Evolutionary conservation across 1,140 invertebrate species (phyloP).

Genomic region (Drosophila littoralis): DNA sequence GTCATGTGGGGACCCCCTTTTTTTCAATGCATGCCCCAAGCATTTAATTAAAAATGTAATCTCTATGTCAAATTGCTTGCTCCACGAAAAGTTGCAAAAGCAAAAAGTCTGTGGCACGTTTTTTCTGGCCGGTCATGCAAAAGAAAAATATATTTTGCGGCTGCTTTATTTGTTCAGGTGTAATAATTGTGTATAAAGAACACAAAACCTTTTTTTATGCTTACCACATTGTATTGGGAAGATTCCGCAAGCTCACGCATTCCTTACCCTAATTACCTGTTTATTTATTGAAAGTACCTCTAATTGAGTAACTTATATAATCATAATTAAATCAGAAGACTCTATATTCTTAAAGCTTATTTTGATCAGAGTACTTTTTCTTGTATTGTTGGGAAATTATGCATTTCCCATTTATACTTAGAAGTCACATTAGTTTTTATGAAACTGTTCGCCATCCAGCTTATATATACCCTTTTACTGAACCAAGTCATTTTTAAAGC

Average conservation of each 20-base stretch:
- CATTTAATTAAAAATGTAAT: slow-evolving; percentile 75
- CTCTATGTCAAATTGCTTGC: slow-evolving; percentile 43
- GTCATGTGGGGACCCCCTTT: slow-evolving; percentile 58
- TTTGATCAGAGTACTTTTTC: too few species aligned
- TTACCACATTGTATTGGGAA: background rate
- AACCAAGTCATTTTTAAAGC: too few species aligned
- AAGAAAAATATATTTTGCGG: slow-evolving; percentile 26
- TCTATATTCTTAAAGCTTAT: too few species aligned
- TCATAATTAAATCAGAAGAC: background rate
- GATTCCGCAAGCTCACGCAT: background rate
- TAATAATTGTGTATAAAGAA: slow-evolving; percentile 12
- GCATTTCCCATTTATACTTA: too few species aligned
- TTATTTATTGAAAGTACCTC: background rate
- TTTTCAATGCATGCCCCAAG: slow-evolving; percentile 15
- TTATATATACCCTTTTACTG: too few species aligned
- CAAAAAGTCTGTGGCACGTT: slow-evolving; percentile 15
- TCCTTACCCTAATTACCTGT: background rate
- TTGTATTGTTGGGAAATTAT: too few species aligned
- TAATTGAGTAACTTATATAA: too few species aligned
- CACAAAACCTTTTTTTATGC: background rate
- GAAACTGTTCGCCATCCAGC: too few species aligned
- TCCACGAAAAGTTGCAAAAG: slow-evolving; percentile 1
- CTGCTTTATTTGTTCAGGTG: slow-evolving; percentile 25
- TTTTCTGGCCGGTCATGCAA: slow-evolving; percentile 35
- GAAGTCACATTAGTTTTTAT: too few species aligned